Percentiles rank a stretch among this genome's conserved stretches.
Evolutionary conservation across 2,113 vertebrate species (phyloP).

Genomic region (Chascanopsetta lugubris): DNA sequence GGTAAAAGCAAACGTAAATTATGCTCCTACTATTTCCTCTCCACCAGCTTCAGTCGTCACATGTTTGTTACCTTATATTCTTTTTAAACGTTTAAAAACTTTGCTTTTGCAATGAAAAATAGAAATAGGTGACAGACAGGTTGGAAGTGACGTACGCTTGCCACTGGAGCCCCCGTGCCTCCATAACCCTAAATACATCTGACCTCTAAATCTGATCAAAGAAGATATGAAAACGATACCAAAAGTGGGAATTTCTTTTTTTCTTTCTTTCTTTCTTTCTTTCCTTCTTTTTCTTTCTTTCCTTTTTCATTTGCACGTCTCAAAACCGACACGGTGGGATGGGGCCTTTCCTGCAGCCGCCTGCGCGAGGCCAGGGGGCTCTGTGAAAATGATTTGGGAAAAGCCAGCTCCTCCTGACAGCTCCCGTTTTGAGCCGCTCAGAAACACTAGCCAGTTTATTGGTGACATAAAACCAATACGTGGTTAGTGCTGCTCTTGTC

Average conservation of each 20-base stretch:
- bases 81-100: no score
- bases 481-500: constrained; percentile 65
- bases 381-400: constrained; percentile 77
- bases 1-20: no score
- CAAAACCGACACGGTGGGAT: constrained; percentile 44
- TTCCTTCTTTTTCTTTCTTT: neutral
- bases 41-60: no score
- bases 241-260: neutral
- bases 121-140: no score
- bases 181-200: neutral
- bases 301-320: constrained; percentile 14
- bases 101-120: no score
- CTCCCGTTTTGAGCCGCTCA: constrained; percentile 66
- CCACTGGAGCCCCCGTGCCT: no score
- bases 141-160: no score
- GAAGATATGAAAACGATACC: neutral
- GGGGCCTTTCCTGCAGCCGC: constrained; percentile 46
- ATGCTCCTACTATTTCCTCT: no score
- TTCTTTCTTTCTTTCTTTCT: no score
- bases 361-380: constrained; percentile 56
- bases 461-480: constrained; percentile 77
- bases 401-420: constrained; percentile 67
- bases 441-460: constrained; percentile 72
- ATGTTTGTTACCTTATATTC: no score
- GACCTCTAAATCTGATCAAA: neutral